These are phyloP conservation scores for Apostichopus parvimensis DNA, from an alignment of 35 echinoderm and acorn worm species.

Conservation along the genomic window DNA sequence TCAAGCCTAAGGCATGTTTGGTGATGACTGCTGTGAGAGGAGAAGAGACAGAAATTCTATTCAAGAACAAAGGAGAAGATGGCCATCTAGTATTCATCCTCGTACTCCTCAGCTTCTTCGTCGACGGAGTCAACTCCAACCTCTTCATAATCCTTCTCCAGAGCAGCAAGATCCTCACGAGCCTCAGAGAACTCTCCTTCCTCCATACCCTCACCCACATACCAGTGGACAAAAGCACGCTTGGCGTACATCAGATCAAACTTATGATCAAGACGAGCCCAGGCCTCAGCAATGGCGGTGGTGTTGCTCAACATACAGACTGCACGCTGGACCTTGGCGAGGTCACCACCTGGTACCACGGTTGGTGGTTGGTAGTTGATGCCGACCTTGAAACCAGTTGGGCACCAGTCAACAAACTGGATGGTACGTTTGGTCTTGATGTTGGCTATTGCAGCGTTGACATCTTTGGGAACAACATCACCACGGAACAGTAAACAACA, in stretches of 20 bases:
- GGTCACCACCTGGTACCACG: conserved; percentile 25
- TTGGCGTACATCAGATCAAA: conserved; percentile 83
- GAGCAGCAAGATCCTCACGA: conserved; percentile 74
- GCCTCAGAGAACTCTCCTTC: conserved; percentile 77
- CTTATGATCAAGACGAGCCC: conserved; percentile 73
- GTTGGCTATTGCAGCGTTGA: conserved; percentile 24
- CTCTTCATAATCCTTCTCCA: conserved; percentile 77
- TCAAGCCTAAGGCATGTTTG: too few relatives aligned
- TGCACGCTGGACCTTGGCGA: too few relatives aligned
- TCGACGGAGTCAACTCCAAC: background rate
- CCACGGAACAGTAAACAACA: too few relatives aligned
- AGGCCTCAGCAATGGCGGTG: conserved; percentile 59
- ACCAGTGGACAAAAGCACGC: conserved; percentile 81
- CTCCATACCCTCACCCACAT: conserved; percentile 82
- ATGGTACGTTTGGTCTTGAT: conserved; percentile 35
- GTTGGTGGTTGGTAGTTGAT: too few relatives aligned
- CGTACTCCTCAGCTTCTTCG: background rate
- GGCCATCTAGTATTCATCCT: conserved; percentile 3
- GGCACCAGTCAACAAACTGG: too few relatives aligned
- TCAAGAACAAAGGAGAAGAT: background rate
- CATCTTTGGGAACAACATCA: too few relatives aligned
- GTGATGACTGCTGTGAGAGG: background rate
- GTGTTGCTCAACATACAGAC: too few relatives aligned
- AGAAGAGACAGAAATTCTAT: background rate
- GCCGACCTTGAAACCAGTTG: too few relatives aligned